These are phyloP conservation scores for Catocala sponsa DNA, from an alignment of 2,888 invertebrate species.

Conservation along the genomic window DNA sequence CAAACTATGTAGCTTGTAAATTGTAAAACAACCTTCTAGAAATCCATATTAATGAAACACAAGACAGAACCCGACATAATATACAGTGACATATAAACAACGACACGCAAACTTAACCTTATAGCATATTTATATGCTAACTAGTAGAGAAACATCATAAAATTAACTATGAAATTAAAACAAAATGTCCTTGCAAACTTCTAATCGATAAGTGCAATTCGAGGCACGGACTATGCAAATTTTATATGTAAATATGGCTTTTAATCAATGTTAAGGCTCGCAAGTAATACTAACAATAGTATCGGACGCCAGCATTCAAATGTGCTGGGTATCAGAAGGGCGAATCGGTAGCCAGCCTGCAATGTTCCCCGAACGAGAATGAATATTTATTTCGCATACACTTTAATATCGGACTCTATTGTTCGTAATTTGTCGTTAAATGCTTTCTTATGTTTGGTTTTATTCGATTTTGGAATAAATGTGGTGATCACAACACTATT, in stretches of 20 bases:
- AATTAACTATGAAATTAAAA: slow-evolving; percentile 58
- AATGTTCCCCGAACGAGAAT: slow-evolving; percentile 71
- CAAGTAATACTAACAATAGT: slow-evolving; percentile 76
- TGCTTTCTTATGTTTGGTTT: slow-evolving; percentile 37
- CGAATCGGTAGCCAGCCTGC: slow-evolving; percentile 65
- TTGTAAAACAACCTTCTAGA: slow-evolving; percentile 9
- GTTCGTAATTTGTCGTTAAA: slow-evolving; percentile 75
- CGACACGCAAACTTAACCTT: slow-evolving; percentile 52
- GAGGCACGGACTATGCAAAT: slow-evolving; percentile 85
- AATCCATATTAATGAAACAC: slow-evolving; percentile 41
- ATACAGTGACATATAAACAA: slow-evolving; percentile 36
- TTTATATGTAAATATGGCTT: slow-evolving; percentile 78
- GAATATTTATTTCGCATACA: slow-evolving; percentile 82
- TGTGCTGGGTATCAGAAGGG: slow-evolving; percentile 71
- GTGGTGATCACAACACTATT: neutral
- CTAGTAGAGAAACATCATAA: slow-evolving; percentile 50
- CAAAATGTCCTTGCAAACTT: slow-evolving; percentile 59
- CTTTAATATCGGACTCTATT: slow-evolving; percentile 69
- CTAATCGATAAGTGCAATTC: slow-evolving; percentile 82
- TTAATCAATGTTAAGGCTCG: slow-evolving; percentile 81
- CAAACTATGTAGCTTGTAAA: no score
- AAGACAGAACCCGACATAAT: slow-evolving; percentile 25
- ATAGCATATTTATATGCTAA: slow-evolving; percentile 53
- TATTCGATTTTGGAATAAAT: slow-evolving; percentile 48
- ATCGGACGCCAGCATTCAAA: slow-evolving; percentile 79